phyloP scores from a whole-genome alignment of 2,797 vertebrate genomes.

The Pseudomugil gertrudae region DNA sequence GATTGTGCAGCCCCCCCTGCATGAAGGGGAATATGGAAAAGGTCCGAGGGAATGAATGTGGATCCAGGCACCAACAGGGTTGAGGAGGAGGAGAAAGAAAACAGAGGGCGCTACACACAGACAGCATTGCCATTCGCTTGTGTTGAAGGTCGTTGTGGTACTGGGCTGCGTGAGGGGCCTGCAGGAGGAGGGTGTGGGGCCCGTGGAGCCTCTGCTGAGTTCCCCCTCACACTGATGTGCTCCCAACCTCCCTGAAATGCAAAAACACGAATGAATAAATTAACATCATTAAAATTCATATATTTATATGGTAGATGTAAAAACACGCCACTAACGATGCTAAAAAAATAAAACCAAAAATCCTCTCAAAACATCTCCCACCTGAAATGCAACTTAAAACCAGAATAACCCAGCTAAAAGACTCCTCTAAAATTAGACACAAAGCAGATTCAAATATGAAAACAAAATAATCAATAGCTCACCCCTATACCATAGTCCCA shows the following conservation, averaged over 20 bases:
- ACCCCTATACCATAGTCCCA: slow-evolving; percentile 99
- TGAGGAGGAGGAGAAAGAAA: not conserved
- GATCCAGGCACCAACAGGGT: slow-evolving; percentile 63
- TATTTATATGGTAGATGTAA: not conserved
- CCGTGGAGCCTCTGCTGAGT: slow-evolving; percentile 81
- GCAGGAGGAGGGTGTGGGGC: slow-evolving; percentile 20
- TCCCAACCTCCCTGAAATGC: slow-evolving; percentile 93
- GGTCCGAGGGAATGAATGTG: slow-evolving; percentile 26
- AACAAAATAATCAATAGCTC: slow-evolving; percentile 39
- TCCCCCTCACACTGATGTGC: slow-evolving; percentile 90
- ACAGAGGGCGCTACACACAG: slow-evolving; percentile 58
- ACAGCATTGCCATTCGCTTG: slow-evolving; percentile 80
- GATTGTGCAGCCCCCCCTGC: slow-evolving; percentile 61
- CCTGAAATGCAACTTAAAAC: not conserved
- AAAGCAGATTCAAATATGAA: no score
- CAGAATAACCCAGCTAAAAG: not conserved
- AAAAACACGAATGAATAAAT: not conserved
- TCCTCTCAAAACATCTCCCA: not conserved
- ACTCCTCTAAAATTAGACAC: no score
- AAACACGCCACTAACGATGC: not conserved
- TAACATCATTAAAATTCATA: not conserved
- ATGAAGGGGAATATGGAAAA: slow-evolving; percentile 31
- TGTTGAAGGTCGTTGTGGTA: slow-evolving; percentile 50
- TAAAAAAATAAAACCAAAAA: not conserved
- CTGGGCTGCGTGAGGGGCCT: slow-evolving; percentile 58